Base-by-base conservation (phyloP, 2,888 invertebrate genomes). In the Diaprepes abbreviatus region DNA sequence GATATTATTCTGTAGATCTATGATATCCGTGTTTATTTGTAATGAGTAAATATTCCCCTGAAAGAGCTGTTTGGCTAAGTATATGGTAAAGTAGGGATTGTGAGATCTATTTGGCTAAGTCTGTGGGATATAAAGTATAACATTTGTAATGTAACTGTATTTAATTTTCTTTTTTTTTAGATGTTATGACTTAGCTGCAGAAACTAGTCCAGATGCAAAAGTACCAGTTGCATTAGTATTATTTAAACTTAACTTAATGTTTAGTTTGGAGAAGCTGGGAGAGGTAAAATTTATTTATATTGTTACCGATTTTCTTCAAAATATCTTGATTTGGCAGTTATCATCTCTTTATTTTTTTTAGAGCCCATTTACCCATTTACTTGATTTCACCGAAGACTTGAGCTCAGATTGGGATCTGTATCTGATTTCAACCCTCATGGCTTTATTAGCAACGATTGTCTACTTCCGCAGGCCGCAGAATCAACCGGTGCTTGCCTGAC, bases 351-450 rank as follows among this genome's bases (percentile, higher is more conserved):
- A n/a, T 17, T 35, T 1, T 57, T 78, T 87, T 9, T 86, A 92
- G 90, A 90, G 90, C 65, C 90, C 89, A 0, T 82, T 91, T 70
- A 86, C 88, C 57, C 83, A 88, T 75, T 82, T 93, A 7, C 87
- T 91, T 78, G 87, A 91, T 73, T 86, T 93, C 79, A 91, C 92
- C 77, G 90, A 91, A 64, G 84, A 89, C 54, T 86, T 95, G 58
- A 89, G 93, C 12, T 91, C 93, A 35, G 95, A 97, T 84, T 98
- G 98, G 98, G 98, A 98, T 86, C 87, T 97, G 59, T 97, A 95
- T 85, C 87, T 96, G 77, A 94, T 97, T 77, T 93, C 94, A 17
- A 85, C 91, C 48, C 86, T 97, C 24, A 90, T 94, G 4, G 90
- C 93, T 10, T 85, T 95, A n/a, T 86, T 98, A 52, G 95, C 93